Base-by-base conservation (phyloP, 2,888 invertebrate species). In the Caenorhabditis sulstoni region DNA sequence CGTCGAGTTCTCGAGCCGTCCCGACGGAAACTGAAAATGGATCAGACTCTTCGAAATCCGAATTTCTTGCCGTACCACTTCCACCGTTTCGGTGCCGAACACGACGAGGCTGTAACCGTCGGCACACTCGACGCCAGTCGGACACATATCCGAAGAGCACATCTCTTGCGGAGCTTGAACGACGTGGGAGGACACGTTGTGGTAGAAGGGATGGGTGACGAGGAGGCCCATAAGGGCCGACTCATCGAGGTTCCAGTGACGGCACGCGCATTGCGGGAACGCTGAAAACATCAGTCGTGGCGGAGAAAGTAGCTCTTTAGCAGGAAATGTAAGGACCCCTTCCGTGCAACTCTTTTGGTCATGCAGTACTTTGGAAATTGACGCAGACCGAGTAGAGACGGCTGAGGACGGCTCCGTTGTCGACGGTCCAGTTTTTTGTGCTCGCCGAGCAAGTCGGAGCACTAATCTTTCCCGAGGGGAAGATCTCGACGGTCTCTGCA, bases 71-170 rank as follows among this genome's bases (percentile, higher is more conserved):
- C n/a, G 1, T 49, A 49, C 49, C 49, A 29, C 29, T 29, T 29
- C 29, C 3, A 29, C 29, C 7, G 29, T 5, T 9, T 49, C 49
- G 20, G 52, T 55, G 23, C 35, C 55, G 37, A 55, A 55, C 1
- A 55, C 37, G 35, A 55, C 55, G 37, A 55, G n/a, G 0, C 37
- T 37, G 18, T 35, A 18, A 1, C 55, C 55, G 16, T 16, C 55
- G 12, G 55, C 12, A 37, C 55, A 55, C 14, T 29, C 22, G 8
- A 55, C 37, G 11, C 16, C n/a, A 16, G 18, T 18, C 14, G 55
- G 55, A 37, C 55, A 55, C 16, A 55, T 14, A 1, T 55, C 55
- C 8, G 18, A 16, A 16, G n/a, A 16, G 37, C 55, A 55, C 29
- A 16, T 35, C 11, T 55, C 55, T 8, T 37, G 9, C 8, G 55